phyloP scores from a whole-genome alignment of 2,797 vertebrate genomes.

The Dallia pectoralis region DNA sequence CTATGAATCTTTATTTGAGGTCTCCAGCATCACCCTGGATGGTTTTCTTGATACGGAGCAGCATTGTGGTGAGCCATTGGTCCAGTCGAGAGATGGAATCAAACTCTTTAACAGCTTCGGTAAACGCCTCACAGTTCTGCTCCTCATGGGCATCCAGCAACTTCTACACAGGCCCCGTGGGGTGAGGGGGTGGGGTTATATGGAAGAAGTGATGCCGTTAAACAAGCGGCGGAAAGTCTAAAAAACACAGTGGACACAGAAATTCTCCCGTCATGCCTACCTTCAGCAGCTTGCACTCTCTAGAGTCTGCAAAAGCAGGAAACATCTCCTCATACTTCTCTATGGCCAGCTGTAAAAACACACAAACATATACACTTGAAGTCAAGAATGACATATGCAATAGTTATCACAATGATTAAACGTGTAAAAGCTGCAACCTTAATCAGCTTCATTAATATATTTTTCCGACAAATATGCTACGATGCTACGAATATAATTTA shows the following conservation, averaged over 20 bases:
- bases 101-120: slow-evolving; percentile 95
- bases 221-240: neutral
- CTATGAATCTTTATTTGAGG: slow-evolving; percentile 78
- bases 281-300: slow-evolving; percentile 89
- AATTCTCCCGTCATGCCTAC: slow-evolving; percentile 20
- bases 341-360: slow-evolving; percentile 80
- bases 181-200: neutral
- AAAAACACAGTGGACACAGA: neutral
- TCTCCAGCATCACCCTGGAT: slow-evolving; percentile 92
- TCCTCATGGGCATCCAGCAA: slow-evolving; percentile 82
- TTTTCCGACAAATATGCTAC: too few species aligned
- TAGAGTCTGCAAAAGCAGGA: slow-evolving; percentile 92
- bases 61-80: slow-evolving; percentile 98
- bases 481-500: too few species aligned
- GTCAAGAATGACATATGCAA: neutral
- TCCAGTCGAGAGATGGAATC: slow-evolving; percentile 96
- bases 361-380: slow-evolving; percentile 4
- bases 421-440: too few species aligned
- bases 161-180: slow-evolving; percentile 1
- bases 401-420: too few species aligned
- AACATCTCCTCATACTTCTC: slow-evolving; percentile 96
- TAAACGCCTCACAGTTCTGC: slow-evolving; percentile 95
- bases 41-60: slow-evolving; percentile 98
- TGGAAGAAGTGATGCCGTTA: neutral
- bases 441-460: too few species aligned